A percentile compares a stretch with the other conserved stretches of the same genome.
Conservation (phyloP, 37 sponge, comb jelly and placozoan species). For the Dysidea cf. avara region DNA sequence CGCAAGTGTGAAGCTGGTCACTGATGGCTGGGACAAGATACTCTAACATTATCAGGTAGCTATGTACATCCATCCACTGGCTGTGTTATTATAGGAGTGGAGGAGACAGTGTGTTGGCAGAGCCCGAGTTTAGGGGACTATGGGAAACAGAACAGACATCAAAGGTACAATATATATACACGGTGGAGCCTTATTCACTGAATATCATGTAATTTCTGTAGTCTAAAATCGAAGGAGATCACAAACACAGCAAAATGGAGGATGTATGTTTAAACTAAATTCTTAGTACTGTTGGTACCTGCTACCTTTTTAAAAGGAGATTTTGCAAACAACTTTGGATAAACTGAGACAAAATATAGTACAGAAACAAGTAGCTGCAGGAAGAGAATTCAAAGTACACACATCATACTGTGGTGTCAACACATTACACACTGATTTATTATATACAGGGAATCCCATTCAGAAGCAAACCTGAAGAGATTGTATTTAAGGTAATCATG, state of each 20-base stretch:
- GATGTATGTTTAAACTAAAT: constrained; percentile 18
- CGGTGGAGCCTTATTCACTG: too few species aligned
- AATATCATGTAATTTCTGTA: too few species aligned
- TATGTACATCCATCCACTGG: too few species aligned
- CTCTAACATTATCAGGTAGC: too few species aligned
- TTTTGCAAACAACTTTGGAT: constrained; percentile 51
- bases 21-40: too few species aligned
- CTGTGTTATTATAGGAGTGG: too few species aligned
- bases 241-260: constrained; percentile 16
- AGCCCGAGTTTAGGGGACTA: constrained; percentile 61
- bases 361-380: constrained; percentile 80
- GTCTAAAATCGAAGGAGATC: too few species aligned
- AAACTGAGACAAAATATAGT: constrained; percentile 66
- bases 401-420: not conserved
- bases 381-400: constrained; percentile 84
- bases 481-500: constrained; percentile 55
- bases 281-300: too few species aligned
- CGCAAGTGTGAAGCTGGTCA: too few species aligned
- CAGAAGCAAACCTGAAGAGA: constrained; percentile 75
- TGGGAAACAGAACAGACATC: constrained; percentile 15
- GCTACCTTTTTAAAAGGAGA: constrained; percentile 21
- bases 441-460: constrained; percentile 70
- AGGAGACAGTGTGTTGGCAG: constrained; percentile 14
- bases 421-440: not conserved
- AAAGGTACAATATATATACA: not conserved